Percentiles rank a stretch among this genome's conserved stretches.
phyloP scores from a whole-genome alignment of 2,797 vertebrate species.

The Sebastes cheni region DNA sequence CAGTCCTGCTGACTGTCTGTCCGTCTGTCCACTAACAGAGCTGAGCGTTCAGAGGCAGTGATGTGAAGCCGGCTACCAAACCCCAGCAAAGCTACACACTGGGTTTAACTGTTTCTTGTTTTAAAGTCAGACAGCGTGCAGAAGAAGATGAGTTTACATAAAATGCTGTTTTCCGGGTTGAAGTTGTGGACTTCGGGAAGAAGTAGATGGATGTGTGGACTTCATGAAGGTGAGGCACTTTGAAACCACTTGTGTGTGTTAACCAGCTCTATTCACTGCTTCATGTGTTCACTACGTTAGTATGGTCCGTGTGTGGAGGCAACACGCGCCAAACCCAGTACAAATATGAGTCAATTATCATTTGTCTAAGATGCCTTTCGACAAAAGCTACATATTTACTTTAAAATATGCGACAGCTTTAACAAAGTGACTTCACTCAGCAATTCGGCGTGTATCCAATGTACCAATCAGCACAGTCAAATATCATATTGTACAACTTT shows the following conservation, averaged over 20 bases:
- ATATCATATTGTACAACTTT: not conserved
- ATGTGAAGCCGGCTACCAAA: not conserved
- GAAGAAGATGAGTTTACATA: slow-evolving; percentile 52
- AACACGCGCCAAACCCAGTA: not conserved
- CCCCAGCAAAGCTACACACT: not conserved
- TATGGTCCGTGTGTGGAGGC: not conserved
- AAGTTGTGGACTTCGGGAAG: slow-evolving; percentile 39
- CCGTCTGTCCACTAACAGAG: not conserved
- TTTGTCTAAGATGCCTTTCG: too few species aligned
- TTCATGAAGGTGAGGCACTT: slow-evolving; percentile 53
- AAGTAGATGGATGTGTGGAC: slow-evolving; percentile 6
- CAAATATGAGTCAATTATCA: not conserved
- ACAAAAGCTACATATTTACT: not conserved
- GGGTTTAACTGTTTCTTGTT: not conserved
- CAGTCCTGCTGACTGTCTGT: not conserved
- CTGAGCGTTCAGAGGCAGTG: not conserved
- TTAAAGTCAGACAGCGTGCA: not conserved
- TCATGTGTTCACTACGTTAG: not conserved
- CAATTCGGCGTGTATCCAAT: not conserved
- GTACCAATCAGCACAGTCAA: not conserved
- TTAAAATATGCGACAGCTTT: rapidly evolving
- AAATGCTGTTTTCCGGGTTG: slow-evolving; percentile 36
- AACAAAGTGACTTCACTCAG: not conserved
- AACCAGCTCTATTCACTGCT: not conserved
- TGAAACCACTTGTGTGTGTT: not conserved